Conservation (phyloP, 1,140 invertebrate species). For the Drepana arcuata region DNA sequence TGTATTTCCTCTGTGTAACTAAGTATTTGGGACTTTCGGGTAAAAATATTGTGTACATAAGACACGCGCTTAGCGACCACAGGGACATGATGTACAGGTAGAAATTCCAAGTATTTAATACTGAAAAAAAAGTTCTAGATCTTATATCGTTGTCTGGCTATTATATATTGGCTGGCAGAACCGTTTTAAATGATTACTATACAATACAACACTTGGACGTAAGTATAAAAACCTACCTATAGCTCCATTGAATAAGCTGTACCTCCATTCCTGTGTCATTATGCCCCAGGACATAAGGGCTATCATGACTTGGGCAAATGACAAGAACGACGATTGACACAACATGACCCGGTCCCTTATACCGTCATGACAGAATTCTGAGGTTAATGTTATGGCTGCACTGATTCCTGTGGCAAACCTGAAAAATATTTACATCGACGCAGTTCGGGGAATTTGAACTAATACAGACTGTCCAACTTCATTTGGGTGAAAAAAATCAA, state of each 20-base stretch:
- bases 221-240: conserved; percentile 22
- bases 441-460: no score
- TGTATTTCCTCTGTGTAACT: conserved; percentile 25
- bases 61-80: conserved; percentile 18
- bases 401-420: conserved; percentile 41
- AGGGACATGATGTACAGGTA: conserved; percentile 28
- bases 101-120: conserved; percentile 40
- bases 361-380: conserved; percentile 47
- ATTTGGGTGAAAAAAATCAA: no score
- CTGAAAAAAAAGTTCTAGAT: conserved; percentile 16
- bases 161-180: neutral
- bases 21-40: conserved; percentile 43
- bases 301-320: conserved; percentile 29
- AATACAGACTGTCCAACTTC: no score
- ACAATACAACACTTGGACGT: neutral
- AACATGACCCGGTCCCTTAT: conserved; percentile 47
- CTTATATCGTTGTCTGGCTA: neutral
- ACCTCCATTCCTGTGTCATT: conserved; percentile 36
- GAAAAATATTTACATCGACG: no score
- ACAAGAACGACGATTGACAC: conserved; percentile 33
- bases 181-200: neutral
- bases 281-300: conserved; percentile 41
- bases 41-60: conserved; percentile 21
- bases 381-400: conserved; percentile 32
- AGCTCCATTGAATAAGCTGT: conserved; percentile 28